phyloP scores from a whole-genome alignment of 2,888 invertebrate genomes.

The Tetragnatha montana region DNA sequence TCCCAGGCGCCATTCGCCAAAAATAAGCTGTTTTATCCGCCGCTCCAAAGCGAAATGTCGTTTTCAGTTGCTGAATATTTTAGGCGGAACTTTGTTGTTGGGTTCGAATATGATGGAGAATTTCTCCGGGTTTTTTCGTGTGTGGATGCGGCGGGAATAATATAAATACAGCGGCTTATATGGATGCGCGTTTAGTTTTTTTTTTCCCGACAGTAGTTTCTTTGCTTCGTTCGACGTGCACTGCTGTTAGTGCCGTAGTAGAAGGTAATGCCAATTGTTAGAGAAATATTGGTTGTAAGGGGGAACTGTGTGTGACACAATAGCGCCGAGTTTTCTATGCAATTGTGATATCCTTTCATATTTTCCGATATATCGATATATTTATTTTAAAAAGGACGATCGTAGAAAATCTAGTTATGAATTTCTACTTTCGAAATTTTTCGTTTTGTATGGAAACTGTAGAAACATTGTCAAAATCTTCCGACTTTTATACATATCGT shows the following conservation, averaged over 20 bases:
- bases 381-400: too few species aligned
- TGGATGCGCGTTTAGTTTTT: neutral
- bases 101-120: conserved; percentile 20
- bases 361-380: too few species aligned
- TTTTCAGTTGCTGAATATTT: conserved; percentile 38
- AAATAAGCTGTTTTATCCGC: conserved; percentile 36
- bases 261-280: too few species aligned
- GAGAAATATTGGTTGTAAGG: too few species aligned
- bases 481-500: too few species aligned
- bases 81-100: conserved; percentile 23
- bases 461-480: too few species aligned
- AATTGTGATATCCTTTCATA: too few species aligned
- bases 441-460: too few species aligned
- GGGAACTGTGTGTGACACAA: too few species aligned
- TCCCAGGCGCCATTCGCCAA: conserved; percentile 8
- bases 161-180: neutral
- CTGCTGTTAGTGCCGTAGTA: neutral
- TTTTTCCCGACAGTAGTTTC: neutral
- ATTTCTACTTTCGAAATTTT: too few species aligned
- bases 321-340: too few species aligned
- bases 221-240: neutral
- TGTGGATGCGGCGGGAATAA: neutral
- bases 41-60: conserved; percentile 25
- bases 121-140: conserved; percentile 12
- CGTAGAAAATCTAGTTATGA: too few species aligned